Base-by-base conservation (phyloP, 2,888 invertebrate genomes). In the Cheiracanthium punctorium region DNA sequence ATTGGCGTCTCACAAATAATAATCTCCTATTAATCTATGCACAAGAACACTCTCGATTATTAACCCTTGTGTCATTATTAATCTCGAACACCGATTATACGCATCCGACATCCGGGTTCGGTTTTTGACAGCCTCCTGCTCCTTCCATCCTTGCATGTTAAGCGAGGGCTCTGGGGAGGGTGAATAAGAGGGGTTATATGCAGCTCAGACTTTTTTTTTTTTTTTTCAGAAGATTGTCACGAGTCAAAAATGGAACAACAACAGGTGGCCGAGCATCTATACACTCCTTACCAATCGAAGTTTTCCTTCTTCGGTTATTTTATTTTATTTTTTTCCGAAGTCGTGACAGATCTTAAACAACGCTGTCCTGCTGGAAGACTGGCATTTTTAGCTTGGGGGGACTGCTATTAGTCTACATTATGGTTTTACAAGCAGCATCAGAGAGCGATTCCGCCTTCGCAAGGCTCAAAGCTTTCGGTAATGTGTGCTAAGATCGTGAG, bases 11-110 rank as follows among this genome's bases (percentile, higher is more conserved):
- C 72, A 29, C 72, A 77, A 79, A 85, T 74, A 69, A 73, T 74
- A 85, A 85, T 85, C 79, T 73, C 58, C 20, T 74, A 85, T 79
- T 74, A 85, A 79, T 85, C 84, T 85, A 64, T 71, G 64, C 58
- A 72, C 65, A 67, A 48, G 52, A 69, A 32, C 33, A 77, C 77
- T 84, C 72, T 67, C 79, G 77, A 85, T 79, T 79, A 85, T 85
- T 77, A 85, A 84, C 67, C 76, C 33, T n/a, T 43, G 70, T 33
- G 20, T 67, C 71, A 84, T 84, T 84, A 84, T 69, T 79, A 69
- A 77, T 85, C 71, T 64, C 76, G 30, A 70, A 14, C 41, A 30
- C 52, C 82, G 72, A 77, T 84, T 84, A 82, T 75, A 48, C 17
- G 28, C 75, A 29, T 29, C 67, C 14, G 33, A 52, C 79, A 85